Base-by-base conservation (phyloP, 2,797 vertebrate species). In the Sebastiscus tertius region DNA sequence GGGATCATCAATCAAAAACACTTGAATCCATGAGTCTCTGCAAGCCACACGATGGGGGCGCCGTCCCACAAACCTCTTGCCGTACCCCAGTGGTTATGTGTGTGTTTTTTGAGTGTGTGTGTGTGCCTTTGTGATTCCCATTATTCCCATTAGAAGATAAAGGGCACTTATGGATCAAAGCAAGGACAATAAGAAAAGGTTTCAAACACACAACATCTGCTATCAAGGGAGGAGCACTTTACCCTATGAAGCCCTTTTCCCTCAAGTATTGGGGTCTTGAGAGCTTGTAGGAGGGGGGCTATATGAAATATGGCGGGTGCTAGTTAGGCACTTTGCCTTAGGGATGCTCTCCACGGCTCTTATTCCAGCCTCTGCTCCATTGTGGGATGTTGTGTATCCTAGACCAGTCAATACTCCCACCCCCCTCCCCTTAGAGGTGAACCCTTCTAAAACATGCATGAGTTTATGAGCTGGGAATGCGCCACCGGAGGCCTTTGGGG, bases 381-480 rank as follows among this genome's bases (percentile, higher is more conserved):
- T 81, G 85, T 86, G 90, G 87, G 88, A 88, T 91, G 89, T 89
- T 92, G 90, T 89, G 92, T 89, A 88, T 91, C 91, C 85, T 92
- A 89, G 89, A 94, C 87, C 85, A 81, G 93, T 95, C 94, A 93
- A 96, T 95, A 94, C 74, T 60, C 72, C 74, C 67, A 29, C 66
- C 80, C 74, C 72, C 64, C 29, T 55, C 81, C 76, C 80, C 76
- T 71, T 88, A 6, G 89, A 92, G 92, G 85, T 87, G 84, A 92
- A 72, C 75, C 80, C 89, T 79, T 87, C 89, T 96, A 94, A 96
- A 96, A 95, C 93, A 95, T 96, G 94, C 90, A 96, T 95, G 95
- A 96, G 94, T 85, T 85, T 88, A 88, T 82, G 92, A 89, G 92
- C 82, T 82, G 65, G 74, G 84, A 89, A 91, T 85, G 87, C 24